phyloP scores from a whole-genome alignment of 2,113 vertebrate species.

The Ailurus styani region DNA sequence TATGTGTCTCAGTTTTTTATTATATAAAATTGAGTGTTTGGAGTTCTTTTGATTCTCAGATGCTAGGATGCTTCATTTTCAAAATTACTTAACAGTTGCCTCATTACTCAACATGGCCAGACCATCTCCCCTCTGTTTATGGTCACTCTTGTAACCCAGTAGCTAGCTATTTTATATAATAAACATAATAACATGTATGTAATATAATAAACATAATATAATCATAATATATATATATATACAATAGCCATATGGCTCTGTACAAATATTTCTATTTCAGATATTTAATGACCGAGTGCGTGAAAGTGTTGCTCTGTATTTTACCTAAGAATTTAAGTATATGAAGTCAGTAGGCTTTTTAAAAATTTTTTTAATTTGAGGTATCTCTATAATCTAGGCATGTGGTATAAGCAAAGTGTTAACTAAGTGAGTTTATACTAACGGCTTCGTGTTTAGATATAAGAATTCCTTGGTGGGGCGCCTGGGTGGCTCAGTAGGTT shows the following conservation, averaged over 20 bases:
- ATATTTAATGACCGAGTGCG: background rate
- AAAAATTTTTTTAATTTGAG: background rate
- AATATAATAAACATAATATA: background rate
- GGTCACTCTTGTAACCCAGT: background rate
- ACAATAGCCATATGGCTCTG: background rate
- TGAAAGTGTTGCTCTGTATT: background rate
- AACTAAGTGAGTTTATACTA: background rate
- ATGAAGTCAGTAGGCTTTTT: background rate
- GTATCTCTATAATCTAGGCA: background rate
- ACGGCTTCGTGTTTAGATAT: background rate
- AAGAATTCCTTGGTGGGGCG: background rate
- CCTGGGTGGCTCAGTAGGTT: too few relatives aligned
- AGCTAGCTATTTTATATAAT: background rate
- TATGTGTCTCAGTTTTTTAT: background rate
- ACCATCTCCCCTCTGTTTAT: background rate
- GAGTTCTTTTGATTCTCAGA: background rate
- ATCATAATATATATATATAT: background rate
- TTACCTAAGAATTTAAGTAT: background rate
- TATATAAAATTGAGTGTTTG: background rate
- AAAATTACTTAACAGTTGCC: background rate
- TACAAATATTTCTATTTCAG: background rate
- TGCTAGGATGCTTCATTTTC: background rate
- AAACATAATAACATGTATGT: background rate
- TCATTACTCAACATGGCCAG: background rate
- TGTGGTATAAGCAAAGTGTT: background rate